Percentiles rank a stretch among this genome's conserved stretches.
Evolutionary conservation across 2,797 vertebrate species (phyloP).

Genomic region (Melopsittacus undulatus): DNA sequence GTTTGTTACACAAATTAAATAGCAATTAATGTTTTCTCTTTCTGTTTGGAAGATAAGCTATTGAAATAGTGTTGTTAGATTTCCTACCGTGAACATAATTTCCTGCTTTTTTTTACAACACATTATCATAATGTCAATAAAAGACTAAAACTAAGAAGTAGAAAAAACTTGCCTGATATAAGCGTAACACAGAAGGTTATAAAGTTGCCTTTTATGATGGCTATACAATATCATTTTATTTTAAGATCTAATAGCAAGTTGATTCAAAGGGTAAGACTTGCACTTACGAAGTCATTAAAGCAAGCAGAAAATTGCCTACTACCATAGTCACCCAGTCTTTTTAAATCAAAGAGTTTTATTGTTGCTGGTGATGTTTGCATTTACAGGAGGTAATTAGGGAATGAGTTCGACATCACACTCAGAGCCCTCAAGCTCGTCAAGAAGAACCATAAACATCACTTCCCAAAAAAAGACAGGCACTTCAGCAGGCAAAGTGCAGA

Average conservation of each 20-base stretch:
- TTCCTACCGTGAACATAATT: conserved; percentile 87
- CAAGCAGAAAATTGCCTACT: conserved; percentile 69
- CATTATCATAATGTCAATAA: conserved; percentile 61
- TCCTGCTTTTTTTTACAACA: conserved; percentile 78
- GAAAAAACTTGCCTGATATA: conserved; percentile 59
- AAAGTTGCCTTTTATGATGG: conserved; percentile 60
- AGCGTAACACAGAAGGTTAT: conserved; percentile 43
- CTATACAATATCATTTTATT: conserved; percentile 62
- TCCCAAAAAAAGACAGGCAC: not conserved
- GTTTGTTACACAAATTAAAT: conserved; percentile 78
- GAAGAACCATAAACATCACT: conserved; percentile 29
- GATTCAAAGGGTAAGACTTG: conserved; percentile 70
- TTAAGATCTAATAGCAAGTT: conserved; percentile 72
- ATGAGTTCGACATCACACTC: not conserved
- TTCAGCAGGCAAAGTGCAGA: not conserved
- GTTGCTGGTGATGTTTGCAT: conserved; percentile 62
- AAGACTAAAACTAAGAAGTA: conserved; percentile 66
- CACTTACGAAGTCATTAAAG: conserved; percentile 67
- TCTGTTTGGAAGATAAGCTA: conserved; percentile 72
- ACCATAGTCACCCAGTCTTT: conserved; percentile 55
- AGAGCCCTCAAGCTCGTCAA: conserved; percentile 38
- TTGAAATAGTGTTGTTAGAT: conserved; percentile 75
- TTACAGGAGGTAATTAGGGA: conserved; percentile 66
- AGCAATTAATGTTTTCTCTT: conserved; percentile 80
- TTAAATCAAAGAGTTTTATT: conserved; percentile 67